These are phyloP conservation scores for Mactra quadrangularis DNA, from an alignment of 1,140 invertebrate genomes.

Conservation along the genomic window DNA sequence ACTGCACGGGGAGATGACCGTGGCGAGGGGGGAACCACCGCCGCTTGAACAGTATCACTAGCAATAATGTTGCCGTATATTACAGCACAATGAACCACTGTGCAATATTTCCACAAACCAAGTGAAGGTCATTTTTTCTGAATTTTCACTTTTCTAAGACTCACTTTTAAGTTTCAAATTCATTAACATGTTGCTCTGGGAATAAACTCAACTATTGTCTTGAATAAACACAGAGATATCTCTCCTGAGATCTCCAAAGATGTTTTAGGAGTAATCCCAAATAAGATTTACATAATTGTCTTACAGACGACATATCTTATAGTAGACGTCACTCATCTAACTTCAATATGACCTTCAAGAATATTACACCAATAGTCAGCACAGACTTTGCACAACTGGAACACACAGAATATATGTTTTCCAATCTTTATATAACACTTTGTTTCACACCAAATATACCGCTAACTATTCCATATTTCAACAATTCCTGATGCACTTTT, in stretches of 20 bases:
- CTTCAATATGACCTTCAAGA: conserved; percentile 57
- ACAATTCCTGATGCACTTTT: conserved; percentile 31
- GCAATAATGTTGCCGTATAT: conserved; percentile 52
- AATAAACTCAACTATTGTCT: not conserved
- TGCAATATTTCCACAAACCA: conserved; percentile 1
- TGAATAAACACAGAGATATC: conserved; percentile 32
- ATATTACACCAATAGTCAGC: conserved; percentile 28
- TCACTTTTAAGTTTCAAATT: no score
- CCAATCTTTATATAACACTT: conserved; percentile 13
- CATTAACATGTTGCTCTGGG: no score
- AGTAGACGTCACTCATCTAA: conserved; percentile 47
- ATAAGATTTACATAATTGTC: conserved; percentile 48
- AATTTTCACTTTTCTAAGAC: conserved; percentile 20
- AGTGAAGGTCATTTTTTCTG: conserved; percentile 24
- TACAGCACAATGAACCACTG: not conserved
- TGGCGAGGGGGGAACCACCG: conserved; percentile 47
- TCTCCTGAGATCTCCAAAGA: conserved; percentile 35
- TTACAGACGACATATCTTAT: conserved; percentile 40
- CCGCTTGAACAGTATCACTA: conserved; percentile 51
- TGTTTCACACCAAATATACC: conserved; percentile 32
- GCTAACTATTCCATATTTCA: conserved; percentile 10
- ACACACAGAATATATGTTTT: conserved; percentile 1
- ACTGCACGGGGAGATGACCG: conserved; percentile 35
- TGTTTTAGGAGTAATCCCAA: conserved; percentile 21
- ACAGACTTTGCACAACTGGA: conserved; percentile 23